Evolutionary conservation across 1,140 invertebrate species (phyloP), one percentile per base, ranked within the genome.

Genomic region (Drosophila kikkawai): DNA sequence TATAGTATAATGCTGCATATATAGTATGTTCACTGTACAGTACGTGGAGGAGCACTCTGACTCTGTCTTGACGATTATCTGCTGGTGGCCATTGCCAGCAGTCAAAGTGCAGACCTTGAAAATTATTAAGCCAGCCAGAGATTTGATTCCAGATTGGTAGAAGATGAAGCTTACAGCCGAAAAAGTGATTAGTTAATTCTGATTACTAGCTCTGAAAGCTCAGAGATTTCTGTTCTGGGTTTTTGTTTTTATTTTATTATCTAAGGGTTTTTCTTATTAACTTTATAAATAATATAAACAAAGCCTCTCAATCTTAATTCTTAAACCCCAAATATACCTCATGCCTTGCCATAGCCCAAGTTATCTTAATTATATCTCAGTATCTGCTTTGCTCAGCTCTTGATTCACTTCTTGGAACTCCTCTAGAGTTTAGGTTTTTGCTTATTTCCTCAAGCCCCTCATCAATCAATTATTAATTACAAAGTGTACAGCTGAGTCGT

Each of bases 381-480:
- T 53, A 63, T 63, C 59, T 68, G 29, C 36, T 34, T n/a, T 17
- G 8, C 8, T 26, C 26, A 4, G 7, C 32, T 39, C 36, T 59
- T 32, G 32, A 29, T 37, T 39, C 19, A 29, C 37, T 55, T 56
- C 53, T 51, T 41, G 44, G 74, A 68, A 32, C 36, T 36, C 32
- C 13, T 37, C 51, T 42, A 17, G 37, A 60, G 42, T 42, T 56
- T 61, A 36, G 22, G 75, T 68, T 69, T 56, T 69, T 61, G 74
- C 74, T 61, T 69, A 78, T 63, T 48, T 75, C 65, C 36, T 26
- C 50, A 12, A 34, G 36, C 19, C 32, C 47, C 82, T 75, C 85
- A 90, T 90, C 86, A 85, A 90, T 90, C 86, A 90, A 82, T 85
- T 90, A 90, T 91, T 90, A 90, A 90, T 90, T 90, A 90, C 86